Evolutionary conservation across 2,113 vertebrate genomes (phyloP).

Genomic region (Ceuthmochares aereus): DNA sequence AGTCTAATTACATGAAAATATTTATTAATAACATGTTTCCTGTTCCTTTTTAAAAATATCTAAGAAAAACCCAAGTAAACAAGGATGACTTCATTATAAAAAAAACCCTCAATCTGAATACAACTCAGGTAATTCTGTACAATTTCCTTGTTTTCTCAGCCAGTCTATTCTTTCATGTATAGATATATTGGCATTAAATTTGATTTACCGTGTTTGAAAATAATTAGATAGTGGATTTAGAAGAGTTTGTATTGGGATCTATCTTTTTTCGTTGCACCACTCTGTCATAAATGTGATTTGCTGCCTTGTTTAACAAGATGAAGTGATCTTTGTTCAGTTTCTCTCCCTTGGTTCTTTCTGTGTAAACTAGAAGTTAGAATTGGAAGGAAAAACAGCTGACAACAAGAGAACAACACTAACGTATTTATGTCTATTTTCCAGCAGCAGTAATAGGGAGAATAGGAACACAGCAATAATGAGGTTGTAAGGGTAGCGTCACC

Average conservation of each 20-base stretch:
- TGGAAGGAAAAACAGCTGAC: not conserved
- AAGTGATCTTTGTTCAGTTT: not conserved
- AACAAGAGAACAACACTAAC: not conserved
- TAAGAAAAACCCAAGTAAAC: not conserved
- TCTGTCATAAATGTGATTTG: not conserved
- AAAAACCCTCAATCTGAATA: not conserved
- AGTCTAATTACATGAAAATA: not conserved
- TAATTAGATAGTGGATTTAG: slow-evolving; percentile 22
- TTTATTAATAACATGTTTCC: slow-evolving; percentile 31
- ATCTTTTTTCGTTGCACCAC: not conserved
- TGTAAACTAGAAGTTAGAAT: not conserved
- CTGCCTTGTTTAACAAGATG: slow-evolving; percentile 20
- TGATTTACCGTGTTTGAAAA: slow-evolving; percentile 1
- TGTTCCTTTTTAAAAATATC: not conserved
- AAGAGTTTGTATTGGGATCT: not conserved
- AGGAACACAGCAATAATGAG: slow-evolving; percentile 9
- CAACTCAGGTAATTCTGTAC: not conserved
- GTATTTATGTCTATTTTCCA: not conserved
- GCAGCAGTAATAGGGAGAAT: not conserved
- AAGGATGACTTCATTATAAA: not conserved
- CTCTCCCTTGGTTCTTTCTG: not conserved
- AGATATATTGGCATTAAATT: not conserved
- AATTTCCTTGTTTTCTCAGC: not conserved
- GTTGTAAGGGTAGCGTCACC: slow-evolving; percentile 44
- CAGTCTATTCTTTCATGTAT: not conserved